A percentile compares a stretch with the other conserved stretches of the same genome.
Conservation (phyloP, 2,797 vertebrate genomes). For the Periparus ater region DNA sequence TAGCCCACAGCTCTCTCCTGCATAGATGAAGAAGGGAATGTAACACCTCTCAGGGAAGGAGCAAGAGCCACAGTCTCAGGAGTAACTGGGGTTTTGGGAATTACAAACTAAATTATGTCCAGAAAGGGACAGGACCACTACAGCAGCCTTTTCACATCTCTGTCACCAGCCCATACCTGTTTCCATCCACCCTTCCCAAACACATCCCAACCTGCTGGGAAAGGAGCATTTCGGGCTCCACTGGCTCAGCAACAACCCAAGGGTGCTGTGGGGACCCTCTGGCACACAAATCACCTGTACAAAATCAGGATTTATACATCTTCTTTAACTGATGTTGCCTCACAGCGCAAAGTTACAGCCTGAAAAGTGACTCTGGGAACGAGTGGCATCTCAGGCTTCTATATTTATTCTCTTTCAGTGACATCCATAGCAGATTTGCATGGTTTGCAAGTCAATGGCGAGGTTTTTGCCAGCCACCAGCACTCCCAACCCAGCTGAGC, state of each 20-base stretch:
- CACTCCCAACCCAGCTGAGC: background rate
- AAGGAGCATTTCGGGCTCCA: background rate
- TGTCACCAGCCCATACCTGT: background rate
- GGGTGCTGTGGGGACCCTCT: rapidly evolving
- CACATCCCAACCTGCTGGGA: background rate
- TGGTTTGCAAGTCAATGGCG: background rate
- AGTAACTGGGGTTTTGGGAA: background rate
- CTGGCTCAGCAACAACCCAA: background rate
- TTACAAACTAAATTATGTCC: background rate
- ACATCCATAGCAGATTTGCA: slow-evolving; percentile 34
- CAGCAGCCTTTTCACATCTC: background rate
- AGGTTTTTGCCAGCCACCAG: background rate
- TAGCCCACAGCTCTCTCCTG: background rate
- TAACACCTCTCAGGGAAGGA: background rate
- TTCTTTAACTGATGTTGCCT: slow-evolving; percentile 49
- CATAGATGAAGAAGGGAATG: background rate
- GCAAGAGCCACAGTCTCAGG: background rate
- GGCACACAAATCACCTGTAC: background rate
- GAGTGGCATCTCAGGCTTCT: slow-evolving; percentile 55
- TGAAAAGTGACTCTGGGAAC: slow-evolving; percentile 47
- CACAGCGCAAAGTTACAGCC: background rate
- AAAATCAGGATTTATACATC: background rate
- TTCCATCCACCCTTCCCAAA: background rate
- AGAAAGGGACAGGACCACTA: background rate
- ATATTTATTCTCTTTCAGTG: slow-evolving; percentile 69